phyloP scores from a whole-genome alignment of 92 coral and sea anemone genomes.

The Epizoanthus ramosus region DNA sequence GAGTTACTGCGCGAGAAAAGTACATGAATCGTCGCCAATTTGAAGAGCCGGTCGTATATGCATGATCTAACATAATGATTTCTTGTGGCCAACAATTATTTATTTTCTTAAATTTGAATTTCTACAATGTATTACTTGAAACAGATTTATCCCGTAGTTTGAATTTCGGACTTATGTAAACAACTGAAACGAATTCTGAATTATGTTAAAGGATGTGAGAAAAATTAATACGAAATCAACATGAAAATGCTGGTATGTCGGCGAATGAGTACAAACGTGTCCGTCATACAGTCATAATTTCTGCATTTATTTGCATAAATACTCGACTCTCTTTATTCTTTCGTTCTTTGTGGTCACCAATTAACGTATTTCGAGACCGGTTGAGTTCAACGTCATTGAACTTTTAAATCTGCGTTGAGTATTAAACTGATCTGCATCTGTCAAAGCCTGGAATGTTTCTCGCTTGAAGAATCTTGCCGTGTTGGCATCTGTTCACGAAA shows the following conservation, averaged over 20 bases:
- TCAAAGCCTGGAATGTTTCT: background rate
- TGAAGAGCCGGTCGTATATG: background rate
- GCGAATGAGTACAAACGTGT: no score
- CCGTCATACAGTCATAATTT: background rate
- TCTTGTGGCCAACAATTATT: background rate
- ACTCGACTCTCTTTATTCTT: background rate
- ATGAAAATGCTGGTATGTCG: no score
- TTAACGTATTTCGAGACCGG: background rate
- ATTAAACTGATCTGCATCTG: no score
- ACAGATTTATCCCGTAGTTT: background rate
- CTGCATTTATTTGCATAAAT: background rate
- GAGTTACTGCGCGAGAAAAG: background rate
- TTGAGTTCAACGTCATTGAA: background rate
- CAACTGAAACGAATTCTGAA: no score
- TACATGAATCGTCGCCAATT: background rate
- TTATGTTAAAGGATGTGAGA: no score
- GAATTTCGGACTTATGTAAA: background rate
- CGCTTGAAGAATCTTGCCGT: background rate
- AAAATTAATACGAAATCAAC: no score
- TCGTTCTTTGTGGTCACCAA: background rate
- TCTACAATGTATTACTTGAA: no score
- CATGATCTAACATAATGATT: conserved; percentile 2
- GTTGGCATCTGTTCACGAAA: conserved; percentile 27
- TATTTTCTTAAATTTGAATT: background rate
- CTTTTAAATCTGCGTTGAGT: background rate